These are phyloP conservation scores for Pangasius sanitwongsei DNA, from an alignment of 2,797 vertebrate species.

Conservation along the genomic window DNA sequence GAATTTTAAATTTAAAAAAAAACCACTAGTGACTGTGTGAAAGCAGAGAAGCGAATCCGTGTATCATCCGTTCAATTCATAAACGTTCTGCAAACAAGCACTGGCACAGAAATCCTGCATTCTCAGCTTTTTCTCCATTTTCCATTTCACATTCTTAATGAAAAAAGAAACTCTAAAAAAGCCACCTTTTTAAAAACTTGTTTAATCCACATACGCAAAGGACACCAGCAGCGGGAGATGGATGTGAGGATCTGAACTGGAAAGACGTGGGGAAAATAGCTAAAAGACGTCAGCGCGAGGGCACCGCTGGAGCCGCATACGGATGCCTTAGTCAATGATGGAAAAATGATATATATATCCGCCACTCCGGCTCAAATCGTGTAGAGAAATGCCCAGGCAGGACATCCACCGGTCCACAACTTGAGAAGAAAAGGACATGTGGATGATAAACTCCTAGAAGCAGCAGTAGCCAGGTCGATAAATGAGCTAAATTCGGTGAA, in stretches of 20 bases:
- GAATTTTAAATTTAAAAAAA: background rate
- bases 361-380: too few species aligned
- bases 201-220: too few species aligned
- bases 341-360: background rate
- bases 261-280: background rate
- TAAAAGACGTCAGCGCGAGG: background rate
- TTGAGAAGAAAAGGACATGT: background rate
- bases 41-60: background rate
- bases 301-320: background rate
- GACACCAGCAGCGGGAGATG: background rate
- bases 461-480: background rate
- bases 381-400: background rate
- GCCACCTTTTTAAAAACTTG: background rate
- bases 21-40: background rate
- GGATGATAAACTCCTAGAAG: background rate
- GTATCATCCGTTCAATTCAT: background rate
- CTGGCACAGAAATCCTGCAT: background rate
- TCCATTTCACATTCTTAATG: background rate
- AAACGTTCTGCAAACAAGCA: background rate
- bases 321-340: background rate
- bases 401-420: background rate
- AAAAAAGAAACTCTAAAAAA: too few species aligned
- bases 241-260: background rate
- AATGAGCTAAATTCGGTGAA: background rate
- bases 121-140: background rate